These are phyloP conservation scores for Mesorhabditis spiculigera DNA, from an alignment of 2,888 invertebrate species.

Conservation along the genomic window DNA sequence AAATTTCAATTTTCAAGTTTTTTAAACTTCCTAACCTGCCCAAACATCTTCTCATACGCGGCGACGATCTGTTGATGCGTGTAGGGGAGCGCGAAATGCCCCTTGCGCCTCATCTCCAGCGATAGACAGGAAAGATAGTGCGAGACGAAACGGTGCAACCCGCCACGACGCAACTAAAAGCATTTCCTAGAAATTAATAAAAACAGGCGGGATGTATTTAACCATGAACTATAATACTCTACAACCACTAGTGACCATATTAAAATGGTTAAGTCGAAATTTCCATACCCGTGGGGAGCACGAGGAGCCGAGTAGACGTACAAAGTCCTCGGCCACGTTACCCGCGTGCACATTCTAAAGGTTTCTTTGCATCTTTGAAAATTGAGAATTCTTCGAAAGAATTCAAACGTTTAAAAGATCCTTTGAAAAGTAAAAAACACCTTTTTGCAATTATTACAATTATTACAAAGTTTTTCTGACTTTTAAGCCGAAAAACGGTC, in stretches of 20 bases:
- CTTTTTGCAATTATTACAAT: no score
- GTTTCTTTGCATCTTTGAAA: background rate
- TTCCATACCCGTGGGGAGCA: background rate
- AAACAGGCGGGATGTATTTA: no score
- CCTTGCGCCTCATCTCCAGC: background rate
- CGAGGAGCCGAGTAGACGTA: background rate
- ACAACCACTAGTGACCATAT: no score
- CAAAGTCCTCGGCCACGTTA: conserved; percentile 5
- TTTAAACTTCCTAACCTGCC: background rate
- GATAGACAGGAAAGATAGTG: background rate
- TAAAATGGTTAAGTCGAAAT: no score
- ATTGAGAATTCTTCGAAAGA: background rate
- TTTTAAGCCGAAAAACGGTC: no score
- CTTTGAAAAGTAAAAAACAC: no score
- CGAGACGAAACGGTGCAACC: conserved; percentile 2
- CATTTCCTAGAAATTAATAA: background rate
- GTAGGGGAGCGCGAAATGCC: background rate
- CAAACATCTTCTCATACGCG: background rate
- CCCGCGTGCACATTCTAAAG: conserved; percentile 3
- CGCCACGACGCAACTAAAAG: conserved; percentile 1
- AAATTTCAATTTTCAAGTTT: no score
- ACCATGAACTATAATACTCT: no score
- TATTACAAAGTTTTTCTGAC: no score
- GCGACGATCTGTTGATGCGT: background rate
- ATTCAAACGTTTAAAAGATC: background rate